Base-by-base conservation (phyloP, 2,888 invertebrate species). In the Anarsia innoxiella region DNA sequence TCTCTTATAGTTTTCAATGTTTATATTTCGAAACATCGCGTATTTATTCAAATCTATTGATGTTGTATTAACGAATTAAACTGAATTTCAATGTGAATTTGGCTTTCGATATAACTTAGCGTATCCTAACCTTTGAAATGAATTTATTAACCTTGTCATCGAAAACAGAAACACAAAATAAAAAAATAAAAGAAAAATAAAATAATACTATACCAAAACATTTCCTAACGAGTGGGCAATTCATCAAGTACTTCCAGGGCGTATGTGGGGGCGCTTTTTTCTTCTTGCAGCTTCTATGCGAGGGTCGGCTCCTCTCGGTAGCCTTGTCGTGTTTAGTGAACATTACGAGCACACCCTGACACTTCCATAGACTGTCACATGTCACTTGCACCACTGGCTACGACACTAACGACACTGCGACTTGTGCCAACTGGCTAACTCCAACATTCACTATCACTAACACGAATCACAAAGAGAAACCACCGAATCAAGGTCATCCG, bases 211-310 rank as follows among this genome's bases (percentile, higher is more conserved):
- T 86, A 86, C 86, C 86, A 72, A 86, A 86, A 74, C 86, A 86
- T 86, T 86, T 86, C 61, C 85, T 86, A 84, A 86, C 83, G 70
- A 86, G 85, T 82, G 85, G 85, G 80, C 86, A 86, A 86, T 83
- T 85, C 85, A 86, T 86, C 84, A 86, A 86, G 83, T 85, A 85
- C 66, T 86, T 85, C 86, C 85, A 85, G 66, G 86, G 85, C 55
- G 86, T 83, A 59, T 84, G 83, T 47, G 79, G 76, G 46, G 80
- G 73, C 44, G 71, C 74, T 65, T 86, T 85, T 77, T 84, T 86
- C 79, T 78, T 84, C 72, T 79, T 83, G 61, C 73, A 69, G 60
- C 78, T 75, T 62, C 79, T 82, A 66, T 76, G 76, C 38, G 77
- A 70, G 55, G 67, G 64, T 54, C 72, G 70, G 71, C 83, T 80